phyloP scores from a whole-genome alignment of 2,113 vertebrate genomes.

The Coptodon bakossiorum region DNA sequence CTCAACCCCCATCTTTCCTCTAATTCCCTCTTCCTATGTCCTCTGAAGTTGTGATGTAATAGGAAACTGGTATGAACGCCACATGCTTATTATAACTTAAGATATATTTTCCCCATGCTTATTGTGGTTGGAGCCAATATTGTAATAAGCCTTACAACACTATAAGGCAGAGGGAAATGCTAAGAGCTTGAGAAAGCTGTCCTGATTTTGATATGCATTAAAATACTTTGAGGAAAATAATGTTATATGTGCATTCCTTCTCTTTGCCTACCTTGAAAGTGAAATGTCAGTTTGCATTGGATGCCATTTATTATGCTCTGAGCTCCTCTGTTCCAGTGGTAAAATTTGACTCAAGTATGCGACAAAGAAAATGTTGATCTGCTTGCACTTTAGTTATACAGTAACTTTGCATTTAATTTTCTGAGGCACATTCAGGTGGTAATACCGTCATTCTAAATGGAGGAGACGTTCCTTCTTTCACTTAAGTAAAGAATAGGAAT shows the following conservation, averaged over 20 bases:
- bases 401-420: neutral
- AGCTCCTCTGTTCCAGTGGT: neutral
- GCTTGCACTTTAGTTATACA: neutral
- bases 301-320: neutral
- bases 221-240: neutral
- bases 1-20: conserved; percentile 28
- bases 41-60: conserved; percentile 24
- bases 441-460: neutral
- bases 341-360: neutral
- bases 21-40: conserved; percentile 10
- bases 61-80: conserved; percentile 2
- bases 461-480: neutral
- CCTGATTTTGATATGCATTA: neutral
- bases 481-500: neutral
- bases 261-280: neutral
- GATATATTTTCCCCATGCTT: neutral
- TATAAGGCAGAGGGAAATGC: neutral
- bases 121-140: neutral
- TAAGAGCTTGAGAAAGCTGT: neutral
- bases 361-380: neutral
- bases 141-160: neutral
- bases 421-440: neutral
- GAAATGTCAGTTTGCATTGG: neutral
- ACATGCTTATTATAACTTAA: neutral
- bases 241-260: neutral